Evolutionary conservation across 1,140 invertebrate genomes (phyloP).

Genomic region (Portunus trituberculatus): DNA sequence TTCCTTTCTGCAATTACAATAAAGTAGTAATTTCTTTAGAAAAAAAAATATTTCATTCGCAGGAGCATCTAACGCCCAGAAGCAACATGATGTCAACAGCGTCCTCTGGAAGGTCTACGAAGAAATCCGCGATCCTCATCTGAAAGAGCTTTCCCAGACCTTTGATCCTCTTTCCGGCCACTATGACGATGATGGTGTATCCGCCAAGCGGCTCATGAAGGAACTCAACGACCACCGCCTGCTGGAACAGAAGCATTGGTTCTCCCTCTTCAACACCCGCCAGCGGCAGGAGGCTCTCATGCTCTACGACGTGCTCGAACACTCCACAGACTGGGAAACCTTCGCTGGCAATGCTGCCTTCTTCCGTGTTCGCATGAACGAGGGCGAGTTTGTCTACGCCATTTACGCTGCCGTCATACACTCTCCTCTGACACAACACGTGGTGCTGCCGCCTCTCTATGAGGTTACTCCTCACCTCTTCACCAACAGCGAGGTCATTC

Average conservation of each 20-base stretch:
- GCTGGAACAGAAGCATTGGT: slow-evolving; percentile 61
- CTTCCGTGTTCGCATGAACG: slow-evolving; percentile 53
- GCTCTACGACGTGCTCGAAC: slow-evolving; percentile 54
- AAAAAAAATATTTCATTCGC: neutral
- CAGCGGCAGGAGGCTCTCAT: slow-evolving; percentile 57
- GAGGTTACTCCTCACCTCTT: slow-evolving; percentile 59
- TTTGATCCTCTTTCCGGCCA: slow-evolving; percentile 41
- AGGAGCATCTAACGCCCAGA: slow-evolving; percentile 42
- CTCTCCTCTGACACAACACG: neutral
- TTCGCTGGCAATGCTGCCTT: slow-evolving; percentile 58
- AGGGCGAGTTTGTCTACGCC: slow-evolving; percentile 62
- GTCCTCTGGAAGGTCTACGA: slow-evolving; percentile 56
- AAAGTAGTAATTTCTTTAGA: no score
- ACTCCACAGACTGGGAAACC: slow-evolving; percentile 48
- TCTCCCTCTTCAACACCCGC: slow-evolving; percentile 64
- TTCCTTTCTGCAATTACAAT: no score
- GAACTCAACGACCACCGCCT: slow-evolving; percentile 39
- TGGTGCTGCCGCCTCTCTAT: slow-evolving; percentile 58
- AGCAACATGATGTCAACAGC: slow-evolving; percentile 63
- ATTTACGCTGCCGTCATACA: slow-evolving; percentile 54
- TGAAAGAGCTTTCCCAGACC: neutral
- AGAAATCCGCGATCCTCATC: slow-evolving; percentile 32
- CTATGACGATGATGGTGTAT: slow-evolving; percentile 40
- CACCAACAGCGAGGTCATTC: slow-evolving; percentile 53
- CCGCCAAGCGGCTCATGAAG: neutral